phyloP scores from a whole-genome alignment of 1,140 invertebrate genomes.

The Drosophila takahashii region DNA sequence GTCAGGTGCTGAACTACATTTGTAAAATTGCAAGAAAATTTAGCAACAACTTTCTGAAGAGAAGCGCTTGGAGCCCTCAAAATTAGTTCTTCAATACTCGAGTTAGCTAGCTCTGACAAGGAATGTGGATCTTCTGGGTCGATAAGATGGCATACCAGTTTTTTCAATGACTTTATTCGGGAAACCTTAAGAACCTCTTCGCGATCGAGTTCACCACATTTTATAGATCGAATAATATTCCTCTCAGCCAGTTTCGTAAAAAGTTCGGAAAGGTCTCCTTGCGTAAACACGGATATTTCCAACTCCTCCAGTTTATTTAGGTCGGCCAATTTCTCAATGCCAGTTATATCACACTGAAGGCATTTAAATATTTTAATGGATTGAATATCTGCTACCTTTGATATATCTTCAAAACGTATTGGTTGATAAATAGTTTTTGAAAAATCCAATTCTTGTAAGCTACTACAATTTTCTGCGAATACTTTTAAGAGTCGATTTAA shows the following conservation, averaged over 20 bases:
- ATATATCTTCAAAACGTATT: background rate
- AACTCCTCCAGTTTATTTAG: background rate
- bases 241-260: background rate
- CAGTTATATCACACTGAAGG: background rate
- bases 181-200: no score
- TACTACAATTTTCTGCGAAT: no score
- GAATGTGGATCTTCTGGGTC: no score
- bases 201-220: no score
- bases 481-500: no score
- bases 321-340: background rate
- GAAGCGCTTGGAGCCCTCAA: no score
- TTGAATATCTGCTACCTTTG: background rate
- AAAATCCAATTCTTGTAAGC: no score
- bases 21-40: background rate
- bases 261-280: background rate
- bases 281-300: background rate
- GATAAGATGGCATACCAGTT: no score
- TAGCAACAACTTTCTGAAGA: background rate
- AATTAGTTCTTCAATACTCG: background rate
- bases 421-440: rapidly evolving
- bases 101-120: no score
- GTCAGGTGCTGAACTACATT: background rate
- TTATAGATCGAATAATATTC: no score
- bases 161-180: no score
- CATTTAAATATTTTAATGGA: background rate